Percentiles rank a stretch among this genome's conserved stretches.
Evolutionary conservation across 2,113 vertebrate genomes (phyloP).

Genomic region (Peucedramus taeniatus): DNA sequence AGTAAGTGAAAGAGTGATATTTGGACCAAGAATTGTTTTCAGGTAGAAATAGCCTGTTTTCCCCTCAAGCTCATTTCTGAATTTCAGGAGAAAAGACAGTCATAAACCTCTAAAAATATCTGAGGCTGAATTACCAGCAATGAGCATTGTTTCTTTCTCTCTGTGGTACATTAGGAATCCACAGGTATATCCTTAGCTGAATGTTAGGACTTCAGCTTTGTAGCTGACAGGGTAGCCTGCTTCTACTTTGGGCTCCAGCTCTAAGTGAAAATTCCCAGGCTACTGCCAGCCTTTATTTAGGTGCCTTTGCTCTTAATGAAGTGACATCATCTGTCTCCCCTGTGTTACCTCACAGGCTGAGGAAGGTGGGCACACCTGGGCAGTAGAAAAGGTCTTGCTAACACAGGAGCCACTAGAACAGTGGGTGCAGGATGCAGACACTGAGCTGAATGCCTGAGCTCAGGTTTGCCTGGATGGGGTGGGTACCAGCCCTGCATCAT

Average conservation of each 20-base stretch:
- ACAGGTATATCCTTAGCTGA: background rate
- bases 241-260: background rate
- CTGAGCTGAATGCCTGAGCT: accelerated
- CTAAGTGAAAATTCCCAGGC: background rate
- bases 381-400: background rate
- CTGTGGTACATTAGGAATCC: background rate
- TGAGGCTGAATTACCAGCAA: background rate
- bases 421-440: accelerated
- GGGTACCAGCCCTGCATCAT: accelerated
- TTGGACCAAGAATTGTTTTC: background rate
- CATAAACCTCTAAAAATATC: background rate
- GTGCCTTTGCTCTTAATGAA: background rate
- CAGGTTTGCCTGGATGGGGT: background rate
- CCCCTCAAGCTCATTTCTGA: background rate
- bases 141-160: background rate
- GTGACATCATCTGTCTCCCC: accelerated
- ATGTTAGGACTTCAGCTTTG: background rate
- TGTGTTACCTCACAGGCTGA: background rate
- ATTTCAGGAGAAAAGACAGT: background rate
- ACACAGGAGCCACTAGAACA: accelerated
- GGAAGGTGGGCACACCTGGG: background rate
- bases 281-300: background rate
- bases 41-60: background rate
- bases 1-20: background rate
- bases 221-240: background rate